Conservation (phyloP, 1,140 invertebrate genomes). For the Panonychus citri region DNA sequence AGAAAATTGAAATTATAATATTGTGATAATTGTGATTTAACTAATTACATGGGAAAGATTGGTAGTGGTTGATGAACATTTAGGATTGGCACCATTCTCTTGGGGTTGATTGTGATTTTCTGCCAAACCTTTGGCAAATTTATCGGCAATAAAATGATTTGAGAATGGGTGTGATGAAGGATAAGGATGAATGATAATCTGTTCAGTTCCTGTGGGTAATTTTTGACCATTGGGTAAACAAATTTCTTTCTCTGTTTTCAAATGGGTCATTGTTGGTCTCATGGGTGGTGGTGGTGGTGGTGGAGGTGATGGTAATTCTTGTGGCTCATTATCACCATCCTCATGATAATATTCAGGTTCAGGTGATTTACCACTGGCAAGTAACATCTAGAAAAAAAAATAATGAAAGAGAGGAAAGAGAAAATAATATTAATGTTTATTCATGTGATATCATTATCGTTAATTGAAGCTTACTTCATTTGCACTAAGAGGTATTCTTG, state of each 20-base stretch:
- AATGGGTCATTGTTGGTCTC: constrained; percentile 5
- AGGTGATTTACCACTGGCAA: neutral
- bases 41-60: too few species aligned
- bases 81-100: too few species aligned
- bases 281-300: constrained; percentile 6
- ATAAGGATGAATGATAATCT: constrained; percentile 11
- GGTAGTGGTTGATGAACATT: too few species aligned
- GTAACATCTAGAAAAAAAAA: neutral
- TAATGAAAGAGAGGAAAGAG: neutral
- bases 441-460: neutral
- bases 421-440: neutral
- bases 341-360: neutral
- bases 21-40: too few species aligned
- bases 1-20: too few species aligned
- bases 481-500: neutral
- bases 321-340: neutral
- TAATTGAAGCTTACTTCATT: neutral
- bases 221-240: constrained; percentile 8
- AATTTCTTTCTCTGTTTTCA: constrained; percentile 3
- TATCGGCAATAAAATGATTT: neutral
- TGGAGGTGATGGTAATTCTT: neutral
- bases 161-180: neutral
- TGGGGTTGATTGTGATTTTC: too few species aligned
- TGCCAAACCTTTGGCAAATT: neutral
- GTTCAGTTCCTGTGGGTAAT: constrained; percentile 9